Base-by-base conservation (phyloP, 2,888 invertebrate genomes). In the Lasioglossum pauxillum region DNA sequence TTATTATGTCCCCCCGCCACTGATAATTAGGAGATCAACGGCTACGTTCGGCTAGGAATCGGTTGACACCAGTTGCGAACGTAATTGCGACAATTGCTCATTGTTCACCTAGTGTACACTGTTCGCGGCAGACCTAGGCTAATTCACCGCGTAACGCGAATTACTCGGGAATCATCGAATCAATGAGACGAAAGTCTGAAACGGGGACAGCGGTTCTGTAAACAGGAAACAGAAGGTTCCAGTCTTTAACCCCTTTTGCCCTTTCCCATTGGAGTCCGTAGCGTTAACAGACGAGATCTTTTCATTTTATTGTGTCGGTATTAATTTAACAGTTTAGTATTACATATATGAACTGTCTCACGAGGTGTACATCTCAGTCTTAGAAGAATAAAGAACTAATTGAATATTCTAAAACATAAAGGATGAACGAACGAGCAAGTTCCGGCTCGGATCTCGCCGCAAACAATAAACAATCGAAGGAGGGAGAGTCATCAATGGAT, bases 71-170 rank as follows among this genome's bases (percentile, higher is more conserved):
- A 41, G 60, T 74, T 71, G 46, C 14, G 7, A 16, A 31, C n/a
- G 31, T 46, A 85, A 84, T 84, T 81, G 78, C 31, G 5, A 12
- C 71, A 73, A 84, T 85, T 78, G 57, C 49, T 35, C 44, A 5
- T 27, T 23, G n/a, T 44, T 35, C 23, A 31, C 69, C 49, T 16
- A 46, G 44, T 31, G 44, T 31, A 14, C 35, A 19, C 35, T 49
- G 35, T 41, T 41, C 35, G 4, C 14, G 14, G 10, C n/a, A 5
- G 57, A 16, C 31, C 16, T 16, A 19, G 16, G 73, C n/a, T 49
- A 73, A 76, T 75, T 75, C 19, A 53, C 35, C 41, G 41, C 35
- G 69, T 35, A 38, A 23, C 23, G 38, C 0, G 38, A 69, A 57
- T 53, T 49, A 57, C 31, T 16, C 44, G 44, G 76, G 31, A 27